Evolutionary conservation across 2,797 vertebrate species (phyloP), one percentile per base, ranked within the genome.

Genomic region (Karalla daura): DNA sequence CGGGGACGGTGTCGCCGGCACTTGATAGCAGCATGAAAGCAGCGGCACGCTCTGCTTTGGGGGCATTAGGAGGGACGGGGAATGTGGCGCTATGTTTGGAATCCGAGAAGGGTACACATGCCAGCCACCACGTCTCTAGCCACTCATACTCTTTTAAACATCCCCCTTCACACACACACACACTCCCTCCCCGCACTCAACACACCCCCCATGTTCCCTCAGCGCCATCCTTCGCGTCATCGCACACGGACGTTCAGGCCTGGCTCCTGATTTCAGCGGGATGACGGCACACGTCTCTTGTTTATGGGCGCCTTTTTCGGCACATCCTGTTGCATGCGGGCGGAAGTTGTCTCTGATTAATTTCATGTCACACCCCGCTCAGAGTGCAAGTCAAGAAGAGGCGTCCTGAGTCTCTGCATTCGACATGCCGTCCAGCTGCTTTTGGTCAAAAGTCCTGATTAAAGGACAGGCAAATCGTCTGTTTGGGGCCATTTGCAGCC

Each of bases 21-120:
- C n/a, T 23, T 63, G 67, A 85, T 64, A 68, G 66, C 72, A 84
- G 83, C 60, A 70, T 75, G 78, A 83, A 77, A 76, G 76, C 69
- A 65, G 70, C 55, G 70, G 70, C 72, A 49, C 12, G 39, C 63
- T 63, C 73, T 83, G 80, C 69, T 78, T 75, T 12, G 51, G 58
- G 74, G 78, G 83, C 75, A 86, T 86, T 84, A 78, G 63, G 68
- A 71, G 51, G 35, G 74, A 69, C 53, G 60, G 37, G 73, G 84
- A 89, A 91, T 90, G 86, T 91, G 78, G 55, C 83, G 69, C 89
- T 86, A 91, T 92, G 89, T 88, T 83, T 86, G 88, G 89, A 91
- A 91, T 92, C 83, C 77, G 67, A 85, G 79, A 87, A 58, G 78
- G 76, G 67, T 81, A 71, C 11, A 32, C 67, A 78, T 88, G 88